phyloP scores from a whole-genome alignment of 2,113 vertebrate genomes.

The Alligator sinensis region DNA sequence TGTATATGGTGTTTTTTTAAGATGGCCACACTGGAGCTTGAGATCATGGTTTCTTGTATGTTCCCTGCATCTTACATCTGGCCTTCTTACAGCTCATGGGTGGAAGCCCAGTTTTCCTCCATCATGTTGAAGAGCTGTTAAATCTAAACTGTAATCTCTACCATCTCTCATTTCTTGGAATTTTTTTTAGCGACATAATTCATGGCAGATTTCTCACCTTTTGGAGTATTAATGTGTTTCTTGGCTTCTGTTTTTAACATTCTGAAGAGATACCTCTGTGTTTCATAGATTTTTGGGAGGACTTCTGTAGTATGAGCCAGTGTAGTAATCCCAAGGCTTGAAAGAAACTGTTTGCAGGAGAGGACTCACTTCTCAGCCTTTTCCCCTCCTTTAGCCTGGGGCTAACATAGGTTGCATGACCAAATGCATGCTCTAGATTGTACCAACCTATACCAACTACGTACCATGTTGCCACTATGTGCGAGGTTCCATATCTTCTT shows the following conservation, averaged over 20 bases:
- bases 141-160: neutral
- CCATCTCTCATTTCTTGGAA: neutral
- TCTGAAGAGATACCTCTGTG: neutral
- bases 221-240: neutral
- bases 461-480: too few species aligned
- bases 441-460: neutral
- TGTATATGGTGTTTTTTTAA: constrained; percentile 13
- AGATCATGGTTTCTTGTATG: neutral
- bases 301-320: neutral
- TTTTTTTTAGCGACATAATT: neutral
- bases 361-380: neutral
- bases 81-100: neutral
- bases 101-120: neutral
- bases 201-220: neutral
- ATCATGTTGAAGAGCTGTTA: neutral
- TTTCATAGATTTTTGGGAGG: neutral
- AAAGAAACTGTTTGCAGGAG: neutral
- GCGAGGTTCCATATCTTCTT: too few species aligned
- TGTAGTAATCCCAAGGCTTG: neutral
- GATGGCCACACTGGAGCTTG: neutral
- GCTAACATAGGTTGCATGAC: neutral
- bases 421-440: neutral
- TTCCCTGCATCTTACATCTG: neutral
- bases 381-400: too few species aligned
- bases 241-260: neutral